phyloP scores from a whole-genome alignment of 2,888 invertebrate genomes.

The Glyphotaelius pellucidus region DNA sequence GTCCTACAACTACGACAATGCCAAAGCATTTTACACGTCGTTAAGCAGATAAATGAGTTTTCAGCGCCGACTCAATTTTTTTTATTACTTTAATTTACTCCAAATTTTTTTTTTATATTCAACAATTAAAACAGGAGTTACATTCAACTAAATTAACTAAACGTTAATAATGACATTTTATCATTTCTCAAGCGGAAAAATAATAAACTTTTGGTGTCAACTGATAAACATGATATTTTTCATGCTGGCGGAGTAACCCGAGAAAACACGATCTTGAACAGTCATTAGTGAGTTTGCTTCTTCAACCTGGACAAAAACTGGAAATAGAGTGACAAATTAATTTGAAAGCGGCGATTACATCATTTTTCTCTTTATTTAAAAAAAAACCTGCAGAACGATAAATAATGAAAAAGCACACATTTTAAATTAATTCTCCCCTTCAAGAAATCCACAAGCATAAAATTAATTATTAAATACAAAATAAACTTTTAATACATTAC shows the following conservation, averaged over 20 bases:
- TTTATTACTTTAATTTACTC: not conserved
- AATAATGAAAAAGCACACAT: not conserved
- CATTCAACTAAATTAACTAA: no score
- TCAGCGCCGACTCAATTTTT: no score
- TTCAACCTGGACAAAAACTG: not conserved
- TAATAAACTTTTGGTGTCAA: not conserved
- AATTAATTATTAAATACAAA: not conserved
- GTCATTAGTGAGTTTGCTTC: conserved; percentile 28
- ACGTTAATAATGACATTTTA: no score
- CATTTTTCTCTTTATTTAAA: not conserved
- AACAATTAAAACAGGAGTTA: no score
- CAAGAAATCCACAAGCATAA: not conserved
- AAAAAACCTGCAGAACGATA: not conserved
- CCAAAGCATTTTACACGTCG: no score
- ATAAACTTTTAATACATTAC: not conserved
- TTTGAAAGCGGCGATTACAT: not conserved
- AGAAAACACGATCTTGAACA: not conserved
- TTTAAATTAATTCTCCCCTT: not conserved
- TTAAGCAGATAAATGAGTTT: no score
- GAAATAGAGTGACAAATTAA: not conserved
- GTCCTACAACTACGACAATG: not conserved
- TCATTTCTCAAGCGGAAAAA: not conserved
- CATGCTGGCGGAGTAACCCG: not conserved
- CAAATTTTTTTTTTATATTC: not conserved
- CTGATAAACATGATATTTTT: not conserved